These are phyloP conservation scores for Phalera bucephala DNA, from an alignment of 2,888 invertebrate genomes.

Conservation along the genomic window DNA sequence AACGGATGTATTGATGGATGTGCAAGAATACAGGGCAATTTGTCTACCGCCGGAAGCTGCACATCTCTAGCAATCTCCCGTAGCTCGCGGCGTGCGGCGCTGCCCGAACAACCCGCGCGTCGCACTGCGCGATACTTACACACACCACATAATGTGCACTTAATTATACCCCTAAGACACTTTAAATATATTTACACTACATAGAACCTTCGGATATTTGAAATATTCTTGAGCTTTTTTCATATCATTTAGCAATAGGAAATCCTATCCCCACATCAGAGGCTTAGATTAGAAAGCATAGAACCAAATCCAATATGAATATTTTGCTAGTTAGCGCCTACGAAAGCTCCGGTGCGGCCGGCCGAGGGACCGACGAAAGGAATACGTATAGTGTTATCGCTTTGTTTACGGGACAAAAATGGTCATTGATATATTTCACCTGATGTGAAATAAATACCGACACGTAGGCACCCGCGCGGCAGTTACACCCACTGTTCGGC, in stretches of 20 bases:
- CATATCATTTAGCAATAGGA: slow-evolving; percentile 15
- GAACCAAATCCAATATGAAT: slow-evolving; percentile 17
- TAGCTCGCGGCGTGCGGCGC: slow-evolving; percentile 40
- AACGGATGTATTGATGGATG: slow-evolving; percentile 47
- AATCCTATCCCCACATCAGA: slow-evolving; percentile 23
- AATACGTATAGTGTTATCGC: slow-evolving; percentile 32
- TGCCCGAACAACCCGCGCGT: slow-evolving; percentile 12
- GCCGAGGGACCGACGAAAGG: slow-evolving; percentile 12
- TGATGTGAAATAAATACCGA: slow-evolving; percentile 68
- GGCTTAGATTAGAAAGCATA: slow-evolving; percentile 25
- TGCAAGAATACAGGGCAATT: slow-evolving; percentile 49
- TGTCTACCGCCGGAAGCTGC: slow-evolving; percentile 64
- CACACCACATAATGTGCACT: slow-evolving; percentile 24
- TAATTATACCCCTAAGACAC: slow-evolving; percentile 21
- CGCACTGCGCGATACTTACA: slow-evolving; percentile 19
- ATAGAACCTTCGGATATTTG: slow-evolving; percentile 19
- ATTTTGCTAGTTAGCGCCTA: slow-evolving; percentile 27
- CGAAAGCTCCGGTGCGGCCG: slow-evolving; percentile 4
- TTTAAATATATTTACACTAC: slow-evolving; percentile 18
- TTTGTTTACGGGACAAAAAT: slow-evolving; percentile 52
- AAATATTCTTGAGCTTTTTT: slow-evolving; percentile 25
- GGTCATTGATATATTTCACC: slow-evolving; percentile 60
- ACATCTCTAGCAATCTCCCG: slow-evolving; percentile 59
- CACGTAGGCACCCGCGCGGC: slow-evolving; percentile 66
- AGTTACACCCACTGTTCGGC: slow-evolving; percentile 80